phyloP scores from a whole-genome alignment of 92 coral and sea anemone species.

The Bergia puertoricense region DNA sequence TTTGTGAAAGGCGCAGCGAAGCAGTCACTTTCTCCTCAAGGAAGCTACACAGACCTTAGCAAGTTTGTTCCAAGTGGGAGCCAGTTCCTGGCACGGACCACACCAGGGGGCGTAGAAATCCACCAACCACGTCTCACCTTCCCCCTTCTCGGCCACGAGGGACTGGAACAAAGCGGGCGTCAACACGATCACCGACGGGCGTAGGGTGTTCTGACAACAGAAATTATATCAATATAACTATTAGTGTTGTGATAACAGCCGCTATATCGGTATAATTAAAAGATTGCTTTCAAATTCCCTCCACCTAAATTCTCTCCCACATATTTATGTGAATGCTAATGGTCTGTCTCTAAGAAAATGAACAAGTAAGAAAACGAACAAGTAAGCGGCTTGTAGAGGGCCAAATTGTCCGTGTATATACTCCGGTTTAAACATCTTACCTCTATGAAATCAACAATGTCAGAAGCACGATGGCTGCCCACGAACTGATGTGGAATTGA shows the following conservation, averaged over 20 bases:
- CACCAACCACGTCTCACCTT: conserved; percentile 94
- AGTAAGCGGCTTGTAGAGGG: too few species aligned
- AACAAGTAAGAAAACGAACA: too few species aligned
- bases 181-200: conserved; percentile 76
- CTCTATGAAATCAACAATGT: conserved; percentile 93
- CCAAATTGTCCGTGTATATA: too few species aligned
- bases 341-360: too few species aligned
- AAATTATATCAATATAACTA: neutral
- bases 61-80: conserved; percentile 97
- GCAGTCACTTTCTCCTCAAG: too few species aligned
- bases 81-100: conserved; percentile 94
- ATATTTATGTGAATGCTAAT: too few species aligned
- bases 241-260: too few species aligned
- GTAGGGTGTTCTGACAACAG: conserved; percentile 79
- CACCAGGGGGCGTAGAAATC: conserved; percentile 99
- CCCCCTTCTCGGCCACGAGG: conserved; percentile 69
- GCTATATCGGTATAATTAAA: neutral
- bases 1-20: neutral
- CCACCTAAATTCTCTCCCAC: too few species aligned
- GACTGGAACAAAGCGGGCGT: conserved; percentile 86
- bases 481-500: conserved; percentile 86
- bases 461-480: conserved; percentile 90
- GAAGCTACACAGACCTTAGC: conserved; percentile 73
- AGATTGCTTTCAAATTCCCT: too few species aligned
- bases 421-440: conserved; percentile 45